Evolutionary conservation across 1,140 invertebrate genomes (phyloP), one percentile per base, ranked within the genome.

Genomic region (Heliconius hermathena): DNA sequence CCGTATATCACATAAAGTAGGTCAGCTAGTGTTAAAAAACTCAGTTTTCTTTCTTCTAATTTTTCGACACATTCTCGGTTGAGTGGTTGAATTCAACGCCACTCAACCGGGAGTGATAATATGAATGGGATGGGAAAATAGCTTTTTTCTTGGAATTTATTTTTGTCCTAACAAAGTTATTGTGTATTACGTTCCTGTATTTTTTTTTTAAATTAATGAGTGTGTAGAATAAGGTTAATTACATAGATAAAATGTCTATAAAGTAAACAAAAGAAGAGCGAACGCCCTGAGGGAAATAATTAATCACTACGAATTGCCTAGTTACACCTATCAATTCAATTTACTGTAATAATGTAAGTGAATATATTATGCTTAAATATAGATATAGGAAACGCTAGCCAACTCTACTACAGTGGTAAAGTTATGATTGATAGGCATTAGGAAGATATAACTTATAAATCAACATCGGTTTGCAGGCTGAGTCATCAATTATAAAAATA

Each of bases 281-380:
- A 66, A 66, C n/a, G 22, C n/a, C 74, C 60, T n/a, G n/a, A 41
- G 60, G 74, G 41, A 76, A 76, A 49, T 70, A 13, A 76, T 20
- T 60, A 70, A 76, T 76, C 46, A 66, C 6, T 26, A 38, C n/a
- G n/a, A 36, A 36, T 36, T 6, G 6, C 6, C 33, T 36, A 60
- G 20, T n/a, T 22, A 38, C 46, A 52, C 52, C 29, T 74, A 20
- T 29, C 8, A 57, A 22, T 36, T 22, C 13, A 54, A 46, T 66
- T 66, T 26, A 29, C 11, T 66, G 9, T 66, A 8, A 66, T n/a
- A 29, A 13, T 29, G 60, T 29, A 29, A 29, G n/a, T 57, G 9
- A 9, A 11, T 57, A 22, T 22, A 36, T 36, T 36, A 22, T 22
- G 8, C 11, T 57, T 22, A 57, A 22, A 11, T 22, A 22, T 57